phyloP scores from a whole-genome alignment of 2,888 invertebrate species.

The Conus canariensis region DNA sequence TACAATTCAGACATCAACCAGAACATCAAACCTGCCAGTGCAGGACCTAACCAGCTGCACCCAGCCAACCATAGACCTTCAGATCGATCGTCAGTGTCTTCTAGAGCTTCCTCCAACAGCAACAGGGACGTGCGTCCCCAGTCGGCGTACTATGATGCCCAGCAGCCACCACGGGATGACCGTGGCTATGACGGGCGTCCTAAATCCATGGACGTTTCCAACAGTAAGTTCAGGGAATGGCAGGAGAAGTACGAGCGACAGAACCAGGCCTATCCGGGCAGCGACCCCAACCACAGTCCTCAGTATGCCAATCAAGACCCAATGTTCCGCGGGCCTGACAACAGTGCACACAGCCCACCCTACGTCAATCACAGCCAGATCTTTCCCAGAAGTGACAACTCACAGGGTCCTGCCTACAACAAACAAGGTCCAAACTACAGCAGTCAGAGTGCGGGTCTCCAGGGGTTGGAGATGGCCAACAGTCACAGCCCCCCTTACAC shows the following conservation, averaged over 20 bases:
- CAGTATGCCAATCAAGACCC: constrained; percentile 38
- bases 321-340: neutral
- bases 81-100: constrained; percentile 61
- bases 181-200: constrained; percentile 55
- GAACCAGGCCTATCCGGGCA: constrained; percentile 9
- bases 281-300: constrained; percentile 45
- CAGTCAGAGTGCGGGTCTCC: constrained; percentile 39
- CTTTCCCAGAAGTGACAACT: neutral
- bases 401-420: neutral
- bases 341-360: neutral
- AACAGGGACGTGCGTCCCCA: constrained; percentile 65
- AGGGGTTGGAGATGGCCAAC: constrained; percentile 24
- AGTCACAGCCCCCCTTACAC: constrained; percentile 57
- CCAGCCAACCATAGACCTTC: constrained; percentile 40
- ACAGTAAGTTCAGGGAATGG: constrained; percentile 68
- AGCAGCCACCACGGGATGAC: constrained; percentile 61
- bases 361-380: constrained; percentile 31
- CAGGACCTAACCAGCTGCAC: constrained; percentile 27
- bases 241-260: constrained; percentile 67
- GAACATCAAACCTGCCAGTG: constrained; percentile 47
- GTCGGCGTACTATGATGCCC: constrained; percentile 66
- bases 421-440: neutral
- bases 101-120: constrained; percentile 58
- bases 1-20: constrained; percentile 48
- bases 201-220: constrained; percentile 68